Conservation (phyloP, 2,888 invertebrate species). For the Ectemnius lituratus region DNA sequence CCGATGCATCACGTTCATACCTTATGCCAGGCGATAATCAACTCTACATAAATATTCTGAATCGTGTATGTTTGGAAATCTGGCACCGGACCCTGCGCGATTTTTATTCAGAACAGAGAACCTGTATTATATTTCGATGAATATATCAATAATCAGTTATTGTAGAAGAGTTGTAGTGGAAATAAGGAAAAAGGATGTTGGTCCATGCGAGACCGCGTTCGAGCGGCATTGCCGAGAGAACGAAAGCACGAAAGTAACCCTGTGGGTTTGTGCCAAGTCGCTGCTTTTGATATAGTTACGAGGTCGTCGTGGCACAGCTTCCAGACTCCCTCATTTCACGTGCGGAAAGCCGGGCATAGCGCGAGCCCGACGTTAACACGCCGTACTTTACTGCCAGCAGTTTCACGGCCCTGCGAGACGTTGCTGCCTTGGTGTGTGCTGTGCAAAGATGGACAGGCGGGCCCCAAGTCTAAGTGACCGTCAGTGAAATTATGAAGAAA, state of each 20-base stretch:
- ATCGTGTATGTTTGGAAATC: too few species aligned
- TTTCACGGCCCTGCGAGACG: constrained; percentile 26
- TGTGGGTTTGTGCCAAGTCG: constrained; percentile 55
- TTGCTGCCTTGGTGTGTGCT: constrained; percentile 14
- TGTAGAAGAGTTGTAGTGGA: too few species aligned
- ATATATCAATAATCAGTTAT: too few species aligned
- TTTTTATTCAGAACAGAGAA: too few species aligned
- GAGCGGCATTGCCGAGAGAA: background rate
- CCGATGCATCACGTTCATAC: too few species aligned
- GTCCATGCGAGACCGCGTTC: background rate
- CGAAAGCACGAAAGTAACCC: constrained; percentile 48
- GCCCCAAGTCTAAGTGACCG: too few species aligned
- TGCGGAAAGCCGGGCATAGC: constrained; percentile 42
- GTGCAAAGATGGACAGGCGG: constrained; percentile 12
- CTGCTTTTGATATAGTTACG: constrained; percentile 56
- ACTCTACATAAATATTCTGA: too few species aligned
- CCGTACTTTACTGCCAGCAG: constrained; percentile 32
- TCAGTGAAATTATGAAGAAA: background rate
- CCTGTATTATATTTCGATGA: too few species aligned
- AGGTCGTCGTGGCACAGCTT: constrained; percentile 41
- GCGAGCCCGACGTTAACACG: constrained; percentile 46
- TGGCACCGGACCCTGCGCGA: too few species aligned
- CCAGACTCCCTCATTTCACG: constrained; percentile 43
- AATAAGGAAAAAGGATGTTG: too few species aligned
- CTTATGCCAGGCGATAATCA: too few species aligned